Conservation (phyloP, 1,140 invertebrate species). For the Diachasmimorpha longicaudata region DNA sequence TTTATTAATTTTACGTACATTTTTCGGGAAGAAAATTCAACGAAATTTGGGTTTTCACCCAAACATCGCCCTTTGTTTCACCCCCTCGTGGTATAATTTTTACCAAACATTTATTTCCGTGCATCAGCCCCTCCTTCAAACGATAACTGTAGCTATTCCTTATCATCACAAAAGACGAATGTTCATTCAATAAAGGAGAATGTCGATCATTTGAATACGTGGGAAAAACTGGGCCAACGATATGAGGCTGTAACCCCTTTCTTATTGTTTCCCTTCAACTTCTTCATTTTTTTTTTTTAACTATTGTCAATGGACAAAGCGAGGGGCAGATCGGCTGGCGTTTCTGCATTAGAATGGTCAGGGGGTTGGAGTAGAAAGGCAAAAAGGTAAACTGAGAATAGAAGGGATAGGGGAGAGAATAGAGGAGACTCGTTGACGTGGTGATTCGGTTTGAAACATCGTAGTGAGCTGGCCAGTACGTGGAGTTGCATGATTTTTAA, state of each 20-base stretch:
- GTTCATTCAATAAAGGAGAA: background rate
- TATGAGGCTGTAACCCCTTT: background rate
- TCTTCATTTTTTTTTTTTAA: background rate
- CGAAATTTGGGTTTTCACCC: too few relatives aligned
- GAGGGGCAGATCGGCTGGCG: background rate
- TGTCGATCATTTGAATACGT: conserved; percentile 18
- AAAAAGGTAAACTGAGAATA: background rate
- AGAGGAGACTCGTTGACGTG: background rate
- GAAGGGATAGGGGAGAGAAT: background rate
- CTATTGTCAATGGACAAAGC: background rate
- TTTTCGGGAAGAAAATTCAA: too few relatives aligned
- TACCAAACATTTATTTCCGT: too few relatives aligned
- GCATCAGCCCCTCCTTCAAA: too few relatives aligned
- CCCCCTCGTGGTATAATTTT: too few relatives aligned
- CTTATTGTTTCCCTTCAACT: background rate
- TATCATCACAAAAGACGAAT: too few relatives aligned
- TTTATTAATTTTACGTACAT: too few relatives aligned
- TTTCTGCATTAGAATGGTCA: conserved; percentile 19
- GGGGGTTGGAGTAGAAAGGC: conserved; percentile 6
- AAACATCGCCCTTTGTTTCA: too few relatives aligned
- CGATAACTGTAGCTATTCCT: too few relatives aligned
- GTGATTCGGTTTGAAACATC: background rate
- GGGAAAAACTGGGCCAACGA: conserved; percentile 22
- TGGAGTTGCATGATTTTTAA: background rate
- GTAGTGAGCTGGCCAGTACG: background rate